A percentile compares a stretch with the other conserved stretches of the same genome.
These are phyloP conservation scores for Pelmatolapia mariae DNA, from an alignment of 2,113 vertebrate genomes.

Conservation along the genomic window DNA sequence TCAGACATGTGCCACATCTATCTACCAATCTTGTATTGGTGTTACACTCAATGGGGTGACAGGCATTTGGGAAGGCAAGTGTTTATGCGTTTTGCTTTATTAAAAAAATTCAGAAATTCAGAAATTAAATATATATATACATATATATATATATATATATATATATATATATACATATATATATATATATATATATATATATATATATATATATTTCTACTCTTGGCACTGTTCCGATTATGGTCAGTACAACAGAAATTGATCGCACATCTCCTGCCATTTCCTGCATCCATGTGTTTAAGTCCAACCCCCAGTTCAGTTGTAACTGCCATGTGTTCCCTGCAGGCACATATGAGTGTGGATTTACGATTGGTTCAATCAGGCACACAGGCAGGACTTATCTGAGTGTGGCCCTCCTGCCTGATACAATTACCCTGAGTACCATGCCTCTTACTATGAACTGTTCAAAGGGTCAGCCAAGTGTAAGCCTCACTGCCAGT, in stretches of 20 bases:
- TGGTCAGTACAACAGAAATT: too few species aligned
- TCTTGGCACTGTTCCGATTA: too few species aligned
- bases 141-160: too few species aligned
- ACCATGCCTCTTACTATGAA: background rate
- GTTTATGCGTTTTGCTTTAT: background rate
- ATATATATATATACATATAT: too few species aligned
- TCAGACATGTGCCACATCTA: accelerated
- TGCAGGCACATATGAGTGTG: conserved; percentile 58
- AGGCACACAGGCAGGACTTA: conserved; percentile 11
- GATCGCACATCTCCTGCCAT: too few species aligned
- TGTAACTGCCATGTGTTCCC: background rate
- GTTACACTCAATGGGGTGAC: background rate
- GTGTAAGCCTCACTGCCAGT: background rate
- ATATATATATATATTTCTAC: too few species aligned
- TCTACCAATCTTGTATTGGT: background rate
- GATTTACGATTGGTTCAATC: conserved; percentile 34
- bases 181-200: too few species aligned
- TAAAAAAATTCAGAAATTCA: too few species aligned
- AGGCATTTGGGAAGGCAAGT: conserved; percentile 55
- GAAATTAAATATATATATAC: too few species aligned
- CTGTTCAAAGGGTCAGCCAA: accelerated
- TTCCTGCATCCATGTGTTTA: too few species aligned
- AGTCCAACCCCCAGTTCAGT: too few species aligned
- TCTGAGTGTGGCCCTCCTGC: conserved; percentile 46
- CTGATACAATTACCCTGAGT: conserved; percentile 32